phyloP scores from a whole-genome alignment of 2,888 invertebrate species.

The Drosophila diplacantha region DNA sequence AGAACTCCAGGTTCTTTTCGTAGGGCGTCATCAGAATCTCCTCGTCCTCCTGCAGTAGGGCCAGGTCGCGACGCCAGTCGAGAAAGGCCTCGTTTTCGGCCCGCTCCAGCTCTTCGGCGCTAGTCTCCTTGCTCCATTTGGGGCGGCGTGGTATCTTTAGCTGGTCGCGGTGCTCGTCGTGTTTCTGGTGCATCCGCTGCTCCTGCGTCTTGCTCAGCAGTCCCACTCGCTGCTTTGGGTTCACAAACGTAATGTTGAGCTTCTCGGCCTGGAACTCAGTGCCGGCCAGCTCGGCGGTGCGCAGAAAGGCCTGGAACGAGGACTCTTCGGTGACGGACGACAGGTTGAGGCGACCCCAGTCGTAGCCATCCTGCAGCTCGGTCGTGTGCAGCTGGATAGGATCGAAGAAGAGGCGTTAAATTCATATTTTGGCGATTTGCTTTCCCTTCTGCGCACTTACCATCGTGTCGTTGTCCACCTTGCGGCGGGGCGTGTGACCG shows the following conservation, averaged over 20 bases:
- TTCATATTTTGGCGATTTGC: background rate
- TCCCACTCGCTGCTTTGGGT: constrained; percentile 81
- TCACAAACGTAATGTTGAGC: constrained; percentile 87
- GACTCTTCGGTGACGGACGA: constrained; percentile 96
- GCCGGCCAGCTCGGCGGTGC: constrained; percentile 95
- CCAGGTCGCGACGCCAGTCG: constrained; percentile 92
- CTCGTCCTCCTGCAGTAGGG: constrained; percentile 87
- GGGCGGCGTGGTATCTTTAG: constrained; percentile 93
- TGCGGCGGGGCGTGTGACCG: constrained; percentile 82
- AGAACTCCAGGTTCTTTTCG: constrained; percentile 97
- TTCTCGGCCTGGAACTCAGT: constrained; percentile 96
- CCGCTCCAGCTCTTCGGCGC: constrained; percentile 87
- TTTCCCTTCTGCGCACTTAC: constrained; percentile 76
- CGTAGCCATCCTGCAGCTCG: constrained; percentile 92
- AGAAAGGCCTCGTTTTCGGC: constrained; percentile 91
- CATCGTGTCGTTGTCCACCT: constrained; percentile 86
- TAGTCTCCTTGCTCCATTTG: constrained; percentile 85
- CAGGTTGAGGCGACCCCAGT: constrained; percentile 93
- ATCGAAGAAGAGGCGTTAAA: too few species aligned
- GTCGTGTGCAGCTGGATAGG: constrained; percentile 84
- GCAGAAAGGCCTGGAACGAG: constrained; percentile 96
- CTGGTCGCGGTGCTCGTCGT: constrained; percentile 81
- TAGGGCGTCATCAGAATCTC: constrained; percentile 94
- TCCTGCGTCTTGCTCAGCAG: constrained; percentile 82
- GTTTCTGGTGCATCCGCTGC: constrained; percentile 79